These are phyloP conservation scores for Mus spretus DNA, from an alignment of 2,797 vertebrate genomes.

Conservation along the genomic window DNA sequence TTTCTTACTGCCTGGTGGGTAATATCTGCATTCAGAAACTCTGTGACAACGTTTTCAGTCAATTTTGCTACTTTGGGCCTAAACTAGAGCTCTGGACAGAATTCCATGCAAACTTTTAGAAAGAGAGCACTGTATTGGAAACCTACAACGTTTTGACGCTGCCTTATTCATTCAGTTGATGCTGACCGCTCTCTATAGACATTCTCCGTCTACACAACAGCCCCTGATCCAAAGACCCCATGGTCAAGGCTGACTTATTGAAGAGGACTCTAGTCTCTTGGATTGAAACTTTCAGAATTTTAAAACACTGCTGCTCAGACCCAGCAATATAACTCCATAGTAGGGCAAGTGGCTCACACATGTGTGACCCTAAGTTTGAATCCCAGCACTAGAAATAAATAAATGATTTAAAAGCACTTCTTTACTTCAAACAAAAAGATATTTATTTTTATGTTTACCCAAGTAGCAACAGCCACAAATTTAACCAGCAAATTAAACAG, in stretches of 20 bases:
- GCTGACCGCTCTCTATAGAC: not conserved
- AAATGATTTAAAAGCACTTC: not conserved
- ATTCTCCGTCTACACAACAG: not conserved
- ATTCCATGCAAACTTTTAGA: not conserved
- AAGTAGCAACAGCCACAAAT: not conserved
- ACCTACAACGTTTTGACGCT: not conserved
- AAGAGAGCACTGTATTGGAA: not conserved
- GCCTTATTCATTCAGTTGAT: not conserved
- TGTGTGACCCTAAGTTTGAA: not conserved
- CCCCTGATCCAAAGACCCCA: not conserved
- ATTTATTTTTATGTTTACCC: constrained; percentile 42
- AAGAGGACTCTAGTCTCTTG: not conserved
- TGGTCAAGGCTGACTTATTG: not conserved
- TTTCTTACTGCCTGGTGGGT: not conserved
- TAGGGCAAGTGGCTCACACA: not conserved
- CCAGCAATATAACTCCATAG: not conserved
- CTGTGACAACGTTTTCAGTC: not conserved
- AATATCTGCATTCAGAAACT: not conserved
- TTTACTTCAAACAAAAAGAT: not conserved
- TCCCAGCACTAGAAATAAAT: not conserved
- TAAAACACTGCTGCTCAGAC: not conserved
- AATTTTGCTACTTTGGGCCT: not conserved
- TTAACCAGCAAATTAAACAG: not conserved
- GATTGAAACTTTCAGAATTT: not conserved
- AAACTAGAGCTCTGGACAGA: not conserved